phyloP scores from a whole-genome alignment of 2,113 vertebrate genomes.

The Helogale parvula region DNA sequence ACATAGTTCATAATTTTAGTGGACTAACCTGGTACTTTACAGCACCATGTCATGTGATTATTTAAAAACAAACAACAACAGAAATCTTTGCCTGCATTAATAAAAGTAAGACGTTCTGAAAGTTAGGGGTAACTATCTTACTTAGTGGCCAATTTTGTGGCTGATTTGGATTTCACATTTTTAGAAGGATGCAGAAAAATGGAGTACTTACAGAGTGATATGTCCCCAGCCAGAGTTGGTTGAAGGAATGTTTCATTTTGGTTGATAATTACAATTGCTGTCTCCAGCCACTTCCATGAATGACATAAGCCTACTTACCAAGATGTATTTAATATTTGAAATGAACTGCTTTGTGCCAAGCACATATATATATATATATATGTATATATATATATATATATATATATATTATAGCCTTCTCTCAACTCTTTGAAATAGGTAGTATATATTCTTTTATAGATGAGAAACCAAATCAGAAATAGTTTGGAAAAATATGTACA shows the following conservation, averaged over 20 bases:
- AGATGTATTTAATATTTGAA: neutral
- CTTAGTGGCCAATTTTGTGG: neutral
- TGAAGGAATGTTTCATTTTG: neutral
- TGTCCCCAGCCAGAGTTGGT: neutral
- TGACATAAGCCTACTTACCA: neutral
- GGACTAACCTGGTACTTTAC: neutral
- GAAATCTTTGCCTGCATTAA: neutral
- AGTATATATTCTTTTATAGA: neutral
- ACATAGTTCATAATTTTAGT: neutral
- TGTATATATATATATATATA: too few relatives aligned
- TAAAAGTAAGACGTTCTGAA: constrained; percentile 8
- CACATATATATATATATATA: neutral
- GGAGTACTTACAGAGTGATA: neutral
- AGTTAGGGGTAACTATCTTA: neutral
- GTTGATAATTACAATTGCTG: neutral
- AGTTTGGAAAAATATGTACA: neutral
- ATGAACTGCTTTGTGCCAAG: neutral
- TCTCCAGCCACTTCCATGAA: neutral
- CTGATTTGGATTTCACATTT: constrained; percentile 21
- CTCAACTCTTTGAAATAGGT: neutral
- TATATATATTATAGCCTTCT: neutral
- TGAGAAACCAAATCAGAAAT: neutral
- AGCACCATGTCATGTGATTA: neutral
- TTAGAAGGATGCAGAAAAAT: neutral
- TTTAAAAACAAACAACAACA: neutral